A percentile compares a stretch with the other conserved stretches of the same genome.
phyloP scores from a whole-genome alignment of 2,888 invertebrate genomes.

The Apodemia mormo region DNA sequence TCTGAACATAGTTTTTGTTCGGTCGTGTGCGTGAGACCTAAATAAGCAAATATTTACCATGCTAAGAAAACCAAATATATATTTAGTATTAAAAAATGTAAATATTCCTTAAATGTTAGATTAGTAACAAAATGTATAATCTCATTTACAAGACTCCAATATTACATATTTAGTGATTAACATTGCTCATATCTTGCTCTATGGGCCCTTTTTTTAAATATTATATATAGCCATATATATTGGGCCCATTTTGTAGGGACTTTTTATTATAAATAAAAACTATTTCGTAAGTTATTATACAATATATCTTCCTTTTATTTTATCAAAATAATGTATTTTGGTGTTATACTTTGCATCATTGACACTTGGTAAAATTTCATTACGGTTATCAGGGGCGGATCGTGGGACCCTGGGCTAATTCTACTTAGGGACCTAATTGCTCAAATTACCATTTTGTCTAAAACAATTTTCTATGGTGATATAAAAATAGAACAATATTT shows the following conservation, averaged over 20 bases:
- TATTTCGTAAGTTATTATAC: not conserved
- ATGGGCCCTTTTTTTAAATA: constrained; percentile 7
- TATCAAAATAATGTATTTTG: not conserved
- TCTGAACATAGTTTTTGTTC: not conserved
- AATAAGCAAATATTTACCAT: not conserved
- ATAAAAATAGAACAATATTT: no score
- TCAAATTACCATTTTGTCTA: no score
- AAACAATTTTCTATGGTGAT: no score
- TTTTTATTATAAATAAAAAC: not conserved
- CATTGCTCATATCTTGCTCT: constrained; percentile 8
- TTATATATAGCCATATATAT: constrained; percentile 1
- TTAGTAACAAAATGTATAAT: not conserved
- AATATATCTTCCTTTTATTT: not conserved
- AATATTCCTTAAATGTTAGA: not conserved
- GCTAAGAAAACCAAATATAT: constrained; percentile 5
- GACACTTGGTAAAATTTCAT: no score
- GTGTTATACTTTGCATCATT: not conserved
- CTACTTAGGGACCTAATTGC: no score
- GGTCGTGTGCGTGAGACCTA: not conserved
- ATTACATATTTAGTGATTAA: not conserved
- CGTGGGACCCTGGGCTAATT: no score
- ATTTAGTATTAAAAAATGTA: constrained; percentile 4
- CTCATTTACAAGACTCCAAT: constrained; percentile 4
- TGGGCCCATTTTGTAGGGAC: not conserved
- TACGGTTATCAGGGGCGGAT: no score